Evolutionary conservation across 2,797 vertebrate genomes (phyloP), one percentile per base, ranked within the genome.

Genomic region (Acridotheres tristis): DNA sequence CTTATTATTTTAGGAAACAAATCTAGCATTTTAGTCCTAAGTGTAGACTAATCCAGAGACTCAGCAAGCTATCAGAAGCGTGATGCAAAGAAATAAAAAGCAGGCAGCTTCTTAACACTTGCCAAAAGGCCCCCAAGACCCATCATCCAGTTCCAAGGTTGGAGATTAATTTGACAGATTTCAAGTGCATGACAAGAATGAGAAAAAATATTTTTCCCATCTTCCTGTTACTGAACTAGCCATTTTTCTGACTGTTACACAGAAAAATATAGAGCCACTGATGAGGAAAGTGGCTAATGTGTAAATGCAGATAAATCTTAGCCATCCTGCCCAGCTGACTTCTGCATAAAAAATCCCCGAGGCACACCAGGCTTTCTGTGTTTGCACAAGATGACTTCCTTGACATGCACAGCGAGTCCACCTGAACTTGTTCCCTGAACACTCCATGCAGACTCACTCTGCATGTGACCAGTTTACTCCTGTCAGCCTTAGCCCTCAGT

Each of bases 321-420:
- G 9, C 32, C 38, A 45, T 9, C 7, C 76, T 27, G 16, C 27
- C n/a, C 61, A 71, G 59, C 23, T 54, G 59, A 32, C 34, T 34
- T 53, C 17, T 16, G 50, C 42, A n/a, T 26, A 17, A 76, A 21
- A 34, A 53, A 29, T 5, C 4, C 26, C 32, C 0, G 0, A 43
- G 30, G 23, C n/a, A 27, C 20, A 29, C 12, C 54, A 30, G 21
- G 47, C 38, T 53, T 34, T 66, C 45, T 55, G 30, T 45, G 34
- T 36, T 51, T 38, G 57, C 53, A 29, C 34, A 65, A 21, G 34
- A 22, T 30, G 23, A 62, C 27, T 59, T 50, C 10, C 69, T 30
- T 2, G 5, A 30, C 12, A 16, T 0, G 2, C 54, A 80, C 25
- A 59, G 54, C 0, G 4, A 90, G 47, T 30, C 55, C 71, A 55